phyloP scores from a whole-genome alignment of 1,140 invertebrate species.

The Philotrypesis tridentata region DNA sequence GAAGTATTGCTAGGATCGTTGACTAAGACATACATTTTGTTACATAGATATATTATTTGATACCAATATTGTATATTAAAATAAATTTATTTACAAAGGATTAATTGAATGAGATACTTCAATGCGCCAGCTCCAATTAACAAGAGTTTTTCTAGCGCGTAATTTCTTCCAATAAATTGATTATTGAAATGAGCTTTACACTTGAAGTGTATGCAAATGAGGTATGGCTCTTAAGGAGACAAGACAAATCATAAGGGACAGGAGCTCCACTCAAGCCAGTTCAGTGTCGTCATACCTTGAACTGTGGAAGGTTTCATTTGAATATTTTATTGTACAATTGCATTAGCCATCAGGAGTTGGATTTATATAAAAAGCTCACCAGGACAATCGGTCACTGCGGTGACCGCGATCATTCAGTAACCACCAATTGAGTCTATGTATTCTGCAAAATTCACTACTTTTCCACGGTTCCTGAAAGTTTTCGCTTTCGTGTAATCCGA shows the following conservation, averaged over 20 bases:
- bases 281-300: conserved; percentile 29
- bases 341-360: conserved; percentile 48
- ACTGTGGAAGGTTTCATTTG: conserved; percentile 55
- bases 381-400: conserved; percentile 8
- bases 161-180: not conserved
- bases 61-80: not conserved
- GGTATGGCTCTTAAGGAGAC: conserved; percentile 40
- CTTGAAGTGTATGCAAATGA: conserved; percentile 51
- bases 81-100: conserved; percentile 16
- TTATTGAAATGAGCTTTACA: conserved; percentile 44
- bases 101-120: not conserved
- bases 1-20: conserved; percentile 68
- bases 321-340: conserved; percentile 67
- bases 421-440: conserved; percentile 23
- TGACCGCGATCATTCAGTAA: conserved; percentile 40
- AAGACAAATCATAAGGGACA: conserved; percentile 54
- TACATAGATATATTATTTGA: not conserved
- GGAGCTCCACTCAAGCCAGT: conserved; percentile 8
- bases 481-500: not conserved
- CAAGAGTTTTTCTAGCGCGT: not conserved
- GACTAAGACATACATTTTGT: conserved; percentile 56
- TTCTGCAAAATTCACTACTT: conserved; percentile 5
- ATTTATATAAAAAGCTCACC: conserved; percentile 45
- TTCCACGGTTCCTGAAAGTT: conserved; percentile 6
- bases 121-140: not conserved